Percentiles rank a stretch among this genome's conserved stretches.
These are phyloP conservation scores for Butorides virescens DNA, from an alignment of 2,113 vertebrate genomes.

Conservation along the genomic window DNA sequence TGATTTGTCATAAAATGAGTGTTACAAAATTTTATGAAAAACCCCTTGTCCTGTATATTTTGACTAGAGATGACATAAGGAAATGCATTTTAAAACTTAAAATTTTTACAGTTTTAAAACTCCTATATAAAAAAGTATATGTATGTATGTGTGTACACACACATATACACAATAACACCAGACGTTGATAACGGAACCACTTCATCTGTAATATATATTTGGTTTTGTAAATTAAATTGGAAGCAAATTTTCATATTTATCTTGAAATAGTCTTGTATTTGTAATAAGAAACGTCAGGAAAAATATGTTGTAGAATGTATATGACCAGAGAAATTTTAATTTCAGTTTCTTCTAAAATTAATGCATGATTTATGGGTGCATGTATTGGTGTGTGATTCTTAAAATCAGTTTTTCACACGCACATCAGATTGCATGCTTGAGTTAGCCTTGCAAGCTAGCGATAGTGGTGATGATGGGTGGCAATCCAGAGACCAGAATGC, in stretches of 20 bases:
- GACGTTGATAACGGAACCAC: not conserved
- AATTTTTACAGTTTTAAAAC: not conserved
- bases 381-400: not conserved
- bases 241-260: not conserved
- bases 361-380: not conserved
- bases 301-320: not conserved
- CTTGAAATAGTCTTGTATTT: not conserved
- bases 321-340: not conserved
- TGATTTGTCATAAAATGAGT: not conserved
- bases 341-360: not conserved
- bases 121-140: not conserved
- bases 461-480: not conserved
- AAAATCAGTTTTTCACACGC: not conserved
- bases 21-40: not conserved
- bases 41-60: not conserved
- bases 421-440: not conserved
- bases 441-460: not conserved
- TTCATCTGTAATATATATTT: not conserved
- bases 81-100: not conserved
- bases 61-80: not conserved
- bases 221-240: not conserved
- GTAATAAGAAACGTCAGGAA: not conserved
- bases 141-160: accelerated
- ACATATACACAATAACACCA: not conserved
- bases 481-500: not conserved